Percentiles rank a stretch among this genome's conserved stretches.
These are phyloP conservation scores for Chloroceryle aenea DNA, from an alignment of 2,113 vertebrate genomes.

Conservation along the genomic window DNA sequence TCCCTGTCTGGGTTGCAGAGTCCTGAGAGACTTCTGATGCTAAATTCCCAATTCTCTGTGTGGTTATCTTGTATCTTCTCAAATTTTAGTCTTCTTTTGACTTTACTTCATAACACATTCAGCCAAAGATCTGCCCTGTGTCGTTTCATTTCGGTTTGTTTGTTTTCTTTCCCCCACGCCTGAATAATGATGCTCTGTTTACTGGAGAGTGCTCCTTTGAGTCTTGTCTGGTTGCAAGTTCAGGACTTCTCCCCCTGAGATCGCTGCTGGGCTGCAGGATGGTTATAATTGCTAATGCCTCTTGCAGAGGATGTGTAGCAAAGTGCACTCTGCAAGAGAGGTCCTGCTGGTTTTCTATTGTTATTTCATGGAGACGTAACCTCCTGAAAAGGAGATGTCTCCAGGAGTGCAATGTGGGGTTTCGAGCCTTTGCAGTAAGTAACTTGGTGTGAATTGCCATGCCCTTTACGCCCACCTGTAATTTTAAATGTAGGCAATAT, in stretches of 20 bases:
- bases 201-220: neutral
- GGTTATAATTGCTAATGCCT: neutral
- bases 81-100: neutral
- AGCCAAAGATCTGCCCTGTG: neutral
- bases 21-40: neutral
- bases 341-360: neutral
- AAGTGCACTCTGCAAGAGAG: neutral
- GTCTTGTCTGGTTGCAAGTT: neutral
- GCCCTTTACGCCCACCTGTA: neutral
- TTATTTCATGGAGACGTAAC: neutral
- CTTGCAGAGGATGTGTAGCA: neutral
- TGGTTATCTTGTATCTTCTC: neutral
- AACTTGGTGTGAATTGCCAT: fast-evolving
- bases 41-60: neutral
- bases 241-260: neutral
- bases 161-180: neutral
- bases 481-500: neutral
- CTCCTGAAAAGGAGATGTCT: neutral
- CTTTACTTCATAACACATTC: neutral
- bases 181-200: fast-evolving
- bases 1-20: neutral
- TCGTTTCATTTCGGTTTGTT: neutral
- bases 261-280: neutral
- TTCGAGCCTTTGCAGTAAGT: neutral
- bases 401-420: neutral